Percentiles rank a stretch among this genome's conserved stretches.
These are phyloP conservation scores for Poeciliopsis gracilis DNA, from an alignment of 2,797 vertebrate genomes.

Conservation along the genomic window DNA sequence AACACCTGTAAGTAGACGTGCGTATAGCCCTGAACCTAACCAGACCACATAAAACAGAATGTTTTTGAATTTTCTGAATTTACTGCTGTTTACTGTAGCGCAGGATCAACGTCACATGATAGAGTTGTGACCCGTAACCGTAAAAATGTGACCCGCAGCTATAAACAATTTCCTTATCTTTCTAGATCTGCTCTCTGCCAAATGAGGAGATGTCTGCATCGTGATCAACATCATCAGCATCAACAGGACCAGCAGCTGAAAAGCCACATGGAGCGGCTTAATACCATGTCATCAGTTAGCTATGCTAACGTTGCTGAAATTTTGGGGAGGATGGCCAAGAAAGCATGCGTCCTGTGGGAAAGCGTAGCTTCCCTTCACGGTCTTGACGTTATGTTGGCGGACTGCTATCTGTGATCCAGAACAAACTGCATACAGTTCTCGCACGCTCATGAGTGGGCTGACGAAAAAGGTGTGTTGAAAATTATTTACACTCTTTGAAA, in stretches of 20 bases:
- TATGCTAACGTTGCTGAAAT: background rate
- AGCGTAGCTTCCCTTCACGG: background rate
- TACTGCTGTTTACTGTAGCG: slow-evolving; percentile 2
- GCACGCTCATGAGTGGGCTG: background rate
- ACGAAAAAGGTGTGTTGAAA: background rate
- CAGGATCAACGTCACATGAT: background rate
- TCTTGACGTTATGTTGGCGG: background rate
- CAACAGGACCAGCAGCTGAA: background rate
- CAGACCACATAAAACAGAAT: background rate
- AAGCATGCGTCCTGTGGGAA: background rate
- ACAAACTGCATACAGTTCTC: background rate
- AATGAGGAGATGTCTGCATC: background rate
- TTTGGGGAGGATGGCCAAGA: background rate
- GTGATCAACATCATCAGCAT: background rate
- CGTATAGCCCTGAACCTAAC: background rate
- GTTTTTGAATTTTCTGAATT: background rate
- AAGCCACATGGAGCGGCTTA: background rate
- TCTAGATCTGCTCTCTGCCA: background rate
- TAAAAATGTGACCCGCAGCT: background rate
- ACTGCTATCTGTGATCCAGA: background rate
- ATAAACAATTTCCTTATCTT: slow-evolving; percentile 1
- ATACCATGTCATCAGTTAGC: background rate
- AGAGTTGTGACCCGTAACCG: background rate
- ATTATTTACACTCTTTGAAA: background rate
- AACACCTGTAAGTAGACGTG: background rate